Base-by-base conservation (phyloP, 2,888 invertebrate genomes). In the Theretra japonica region DNA sequence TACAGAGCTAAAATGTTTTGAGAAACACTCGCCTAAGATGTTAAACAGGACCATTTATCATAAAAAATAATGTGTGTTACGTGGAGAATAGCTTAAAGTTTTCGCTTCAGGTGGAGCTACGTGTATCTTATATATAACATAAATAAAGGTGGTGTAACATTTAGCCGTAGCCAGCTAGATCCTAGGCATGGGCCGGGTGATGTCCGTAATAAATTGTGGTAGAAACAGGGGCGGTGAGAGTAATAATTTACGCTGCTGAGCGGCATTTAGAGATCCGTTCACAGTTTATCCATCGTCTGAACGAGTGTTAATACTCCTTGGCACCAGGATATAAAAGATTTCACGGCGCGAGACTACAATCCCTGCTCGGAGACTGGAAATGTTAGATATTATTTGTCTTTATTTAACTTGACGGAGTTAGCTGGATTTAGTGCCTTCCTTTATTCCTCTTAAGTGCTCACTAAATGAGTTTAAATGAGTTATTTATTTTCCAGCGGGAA, bases 171-270 rank as follows among this genome's bases (percentile, higher is more conserved):
- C 70, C 48, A 70, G 70, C 28, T 72, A 74, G 73, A 81, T 79
- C 79, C 80, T 69, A 62, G 60, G 57, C 58, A 62, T 50, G 28
- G 28, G 30, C 57, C 21, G 59, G 72, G 50, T 62, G 62, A 57
- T 30, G 70, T 77, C 72, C 65, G 77, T 81, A 80, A 86, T 89
- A 89, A 88, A 89, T 89, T 83, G 81, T 77, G 79, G 78, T 76
- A 75, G 76, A 79, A 86, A 85, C 82, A 84, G 79, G 80, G 82
- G 85, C 85, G 83, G 74, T 77, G 82, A 86, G 86, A 83, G 86
- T 79, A 80, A 89, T 90, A 89, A 89, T 83, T 90, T 85, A 89
- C 82, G 79, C 75, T 80, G 77, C 81, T 83, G 81, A 86, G 83
- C 83, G 83, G 84, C 83, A 83, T 87, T 88, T 87, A 88, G 88